Conservation (phyloP, 2,797 vertebrate genomes). For the Taeniopygia guttata region DNA sequence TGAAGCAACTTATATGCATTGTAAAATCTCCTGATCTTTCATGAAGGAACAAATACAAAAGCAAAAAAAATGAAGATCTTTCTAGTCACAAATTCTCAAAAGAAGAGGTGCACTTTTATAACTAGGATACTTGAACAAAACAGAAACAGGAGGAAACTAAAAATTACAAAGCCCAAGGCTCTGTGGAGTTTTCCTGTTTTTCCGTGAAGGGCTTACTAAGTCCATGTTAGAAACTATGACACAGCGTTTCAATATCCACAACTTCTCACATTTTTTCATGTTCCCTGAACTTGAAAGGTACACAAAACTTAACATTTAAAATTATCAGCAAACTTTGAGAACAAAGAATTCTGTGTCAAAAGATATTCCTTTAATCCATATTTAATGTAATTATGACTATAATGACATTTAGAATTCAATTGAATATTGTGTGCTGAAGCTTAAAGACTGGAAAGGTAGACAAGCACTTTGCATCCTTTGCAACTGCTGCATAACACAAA, state of each 20-base stretch:
- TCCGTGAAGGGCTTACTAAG: not conserved
- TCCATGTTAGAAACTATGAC: not conserved
- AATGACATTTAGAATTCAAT: constrained; percentile 15
- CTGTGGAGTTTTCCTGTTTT: not conserved
- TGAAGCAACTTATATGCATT: not conserved
- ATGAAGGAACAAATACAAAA: not conserved
- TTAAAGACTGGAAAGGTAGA: not conserved
- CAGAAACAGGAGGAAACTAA: not conserved
- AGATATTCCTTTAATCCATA: constrained; percentile 16
- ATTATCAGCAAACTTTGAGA: constrained; percentile 1
- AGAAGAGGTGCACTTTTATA: not conserved
- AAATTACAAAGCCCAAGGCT: not conserved
- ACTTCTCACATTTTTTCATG: not conserved
- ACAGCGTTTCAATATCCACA: not conserved
- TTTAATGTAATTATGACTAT: constrained; percentile 49
- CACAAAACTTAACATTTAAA: not conserved
- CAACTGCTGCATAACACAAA: not conserved
- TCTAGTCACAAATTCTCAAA: not conserved
- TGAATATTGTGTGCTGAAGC: not conserved
- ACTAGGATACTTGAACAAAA: not conserved
- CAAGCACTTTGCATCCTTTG: not conserved
- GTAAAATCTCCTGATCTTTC: not conserved
- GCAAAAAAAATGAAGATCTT: not conserved
- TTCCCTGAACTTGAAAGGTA: not conserved
- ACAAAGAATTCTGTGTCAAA: constrained; percentile 23